Percentiles rank a stretch among this genome's conserved stretches.
Conservation (phyloP, 2,888 invertebrate genomes). For the Sarcophaga subvicina region DNA sequence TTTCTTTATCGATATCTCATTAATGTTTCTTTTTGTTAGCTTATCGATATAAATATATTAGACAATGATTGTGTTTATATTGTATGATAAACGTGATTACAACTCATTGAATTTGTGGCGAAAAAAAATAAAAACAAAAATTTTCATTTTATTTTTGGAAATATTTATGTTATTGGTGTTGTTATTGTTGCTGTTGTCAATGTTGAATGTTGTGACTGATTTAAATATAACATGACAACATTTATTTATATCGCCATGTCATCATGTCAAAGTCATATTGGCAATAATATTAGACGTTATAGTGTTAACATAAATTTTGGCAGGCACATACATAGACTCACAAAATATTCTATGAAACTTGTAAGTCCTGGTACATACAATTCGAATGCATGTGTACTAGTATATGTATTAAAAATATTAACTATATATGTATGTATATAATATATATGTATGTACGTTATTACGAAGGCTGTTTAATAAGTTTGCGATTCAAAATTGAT, state of each 20-base stretch:
- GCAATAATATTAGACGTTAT: slow-evolving; percentile 36
- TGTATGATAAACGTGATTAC: background rate
- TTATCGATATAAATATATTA: background rate
- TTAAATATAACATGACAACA: slow-evolving; percentile 19
- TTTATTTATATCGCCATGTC: slow-evolving; percentile 37
- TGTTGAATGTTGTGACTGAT: background rate
- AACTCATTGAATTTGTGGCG: background rate
- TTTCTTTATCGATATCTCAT: background rate
- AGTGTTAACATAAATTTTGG: slow-evolving; percentile 37
- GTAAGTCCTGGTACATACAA: background rate
- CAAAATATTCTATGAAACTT: background rate
- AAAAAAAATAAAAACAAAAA: background rate
- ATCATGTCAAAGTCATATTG: slow-evolving; percentile 35
- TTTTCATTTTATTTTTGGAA: background rate
- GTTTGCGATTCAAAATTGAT: background rate
- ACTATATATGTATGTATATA: background rate
- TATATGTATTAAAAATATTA: background rate
- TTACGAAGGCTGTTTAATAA: background rate
- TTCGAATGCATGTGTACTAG: background rate
- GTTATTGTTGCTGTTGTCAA: too few relatives aligned
- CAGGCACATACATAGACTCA: slow-evolving; percentile 7
- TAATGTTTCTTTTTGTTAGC: background rate
- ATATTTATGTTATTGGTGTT: background rate
- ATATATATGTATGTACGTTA: background rate
- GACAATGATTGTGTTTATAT: background rate